Conservation (phyloP, 1,140 invertebrate species). For the Hylyphantes graminicola region DNA sequence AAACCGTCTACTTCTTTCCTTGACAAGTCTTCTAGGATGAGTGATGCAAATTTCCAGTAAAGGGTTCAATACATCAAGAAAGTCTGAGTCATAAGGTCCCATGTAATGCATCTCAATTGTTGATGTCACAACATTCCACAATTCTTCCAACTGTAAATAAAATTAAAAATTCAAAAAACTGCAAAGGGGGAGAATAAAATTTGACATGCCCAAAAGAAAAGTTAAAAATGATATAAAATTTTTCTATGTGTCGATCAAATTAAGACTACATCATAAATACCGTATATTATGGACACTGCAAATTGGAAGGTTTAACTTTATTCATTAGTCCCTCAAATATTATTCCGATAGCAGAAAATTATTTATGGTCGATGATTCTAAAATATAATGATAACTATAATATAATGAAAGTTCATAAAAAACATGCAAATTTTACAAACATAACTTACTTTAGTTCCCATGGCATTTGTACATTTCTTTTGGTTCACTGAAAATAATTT, state of each 20-base stretch:
- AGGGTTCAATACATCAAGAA: slow-evolving; percentile 20
- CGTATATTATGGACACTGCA: no score
- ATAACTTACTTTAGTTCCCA: slow-evolving; percentile 22
- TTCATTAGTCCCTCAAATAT: no score
- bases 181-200: no score
- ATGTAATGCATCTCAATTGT: slow-evolving; percentile 45
- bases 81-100: slow-evolving; percentile 52
- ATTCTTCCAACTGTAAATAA: slow-evolving; percentile 24
- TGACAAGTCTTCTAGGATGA: slow-evolving; percentile 30
- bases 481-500: background rate
- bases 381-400: no score
- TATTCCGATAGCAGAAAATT: no score
- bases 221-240: no score
- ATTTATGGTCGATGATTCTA: no score
- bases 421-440: background rate
- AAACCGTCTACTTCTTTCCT: slow-evolving; percentile 32
- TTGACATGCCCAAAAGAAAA: background rate
- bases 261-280: no score
- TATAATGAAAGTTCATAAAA: no score
- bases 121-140: slow-evolving; percentile 37
- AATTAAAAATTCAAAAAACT: background rate
- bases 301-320: no score
- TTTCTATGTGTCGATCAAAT: no score
- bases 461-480: background rate
- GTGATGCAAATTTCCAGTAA: slow-evolving; percentile 19